phyloP scores from a whole-genome alignment of 2,888 invertebrate genomes.

The Caenorhabditis sulstoni region DNA sequence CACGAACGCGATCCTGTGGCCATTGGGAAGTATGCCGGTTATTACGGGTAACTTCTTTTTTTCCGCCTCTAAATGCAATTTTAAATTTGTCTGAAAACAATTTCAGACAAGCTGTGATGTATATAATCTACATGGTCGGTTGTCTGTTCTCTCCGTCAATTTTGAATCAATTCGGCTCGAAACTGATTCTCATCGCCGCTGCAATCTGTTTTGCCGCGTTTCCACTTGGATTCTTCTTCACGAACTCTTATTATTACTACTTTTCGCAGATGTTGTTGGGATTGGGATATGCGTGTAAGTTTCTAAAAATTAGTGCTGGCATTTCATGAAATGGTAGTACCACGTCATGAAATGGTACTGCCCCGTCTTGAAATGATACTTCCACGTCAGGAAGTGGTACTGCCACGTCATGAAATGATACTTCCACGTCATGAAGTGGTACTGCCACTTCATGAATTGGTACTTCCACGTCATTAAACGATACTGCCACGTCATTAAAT shows the following conservation, averaged over 20 bases:
- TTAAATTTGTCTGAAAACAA: neutral
- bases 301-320: neutral
- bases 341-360: neutral
- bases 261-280: conserved; percentile 60
- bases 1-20: conserved; percentile 55
- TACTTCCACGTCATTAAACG: neutral
- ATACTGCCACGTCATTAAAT: neutral
- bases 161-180: conserved; percentile 45
- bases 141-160: conserved; percentile 63
- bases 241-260: conserved; percentile 66
- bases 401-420: neutral
- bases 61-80: neutral
- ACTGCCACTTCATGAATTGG: conserved; percentile 1
- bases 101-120: conserved; percentile 65
- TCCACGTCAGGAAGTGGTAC: neutral
- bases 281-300: conserved; percentile 67
- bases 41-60: conserved; percentile 61
- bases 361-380: neutral
- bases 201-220: conserved; percentile 56
- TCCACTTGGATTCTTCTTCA: conserved; percentile 65
- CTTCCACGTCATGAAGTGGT: no score
- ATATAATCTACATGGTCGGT: conserved; percentile 52
- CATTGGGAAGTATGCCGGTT: conserved; percentile 63
- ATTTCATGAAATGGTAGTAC: neutral
- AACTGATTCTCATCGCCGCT: conserved; percentile 43